These are phyloP conservation scores for Caprella mutica DNA, from an alignment of 2,888 invertebrate species.

Conservation along the genomic window DNA sequence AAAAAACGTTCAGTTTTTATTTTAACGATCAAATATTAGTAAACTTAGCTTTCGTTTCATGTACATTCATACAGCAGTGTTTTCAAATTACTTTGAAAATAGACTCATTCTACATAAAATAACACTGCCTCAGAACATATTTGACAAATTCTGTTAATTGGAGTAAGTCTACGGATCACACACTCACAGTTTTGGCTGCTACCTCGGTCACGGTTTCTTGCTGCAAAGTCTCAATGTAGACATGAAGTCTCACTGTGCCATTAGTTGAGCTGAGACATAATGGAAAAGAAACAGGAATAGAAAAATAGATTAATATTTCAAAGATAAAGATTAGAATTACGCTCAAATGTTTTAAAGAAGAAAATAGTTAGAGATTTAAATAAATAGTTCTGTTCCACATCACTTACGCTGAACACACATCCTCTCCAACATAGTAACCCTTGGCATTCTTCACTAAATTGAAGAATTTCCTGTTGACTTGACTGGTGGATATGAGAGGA, in stretches of 20 bases:
- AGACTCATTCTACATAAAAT: no score
- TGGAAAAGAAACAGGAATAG: no score
- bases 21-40: no score
- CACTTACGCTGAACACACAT: slow-evolving; percentile 21
- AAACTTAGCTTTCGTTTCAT: no score
- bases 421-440: slow-evolving; percentile 18
- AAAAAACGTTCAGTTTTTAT: no score
- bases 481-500: slow-evolving; percentile 17
- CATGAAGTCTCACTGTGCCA: slow-evolving; percentile 18
- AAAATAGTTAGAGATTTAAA: neutral
- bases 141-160: no score
- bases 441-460: slow-evolving; percentile 16
- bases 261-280: slow-evolving; percentile 7
- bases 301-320: neutral
- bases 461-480: slow-evolving; percentile 18
- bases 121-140: no score
- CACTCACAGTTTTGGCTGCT: slow-evolving; percentile 17
- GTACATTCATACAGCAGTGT: no score
- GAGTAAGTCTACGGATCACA: no score
- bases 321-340: neutral
- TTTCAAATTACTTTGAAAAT: no score
- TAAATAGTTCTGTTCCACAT: neutral
- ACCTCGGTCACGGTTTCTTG: slow-evolving; percentile 15
- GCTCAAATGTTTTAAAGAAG: no score
- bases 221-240: slow-evolving; percentile 17